phyloP scores from a whole-genome alignment of 2,113 vertebrate genomes.

The Neoarius graeffei region DNA sequence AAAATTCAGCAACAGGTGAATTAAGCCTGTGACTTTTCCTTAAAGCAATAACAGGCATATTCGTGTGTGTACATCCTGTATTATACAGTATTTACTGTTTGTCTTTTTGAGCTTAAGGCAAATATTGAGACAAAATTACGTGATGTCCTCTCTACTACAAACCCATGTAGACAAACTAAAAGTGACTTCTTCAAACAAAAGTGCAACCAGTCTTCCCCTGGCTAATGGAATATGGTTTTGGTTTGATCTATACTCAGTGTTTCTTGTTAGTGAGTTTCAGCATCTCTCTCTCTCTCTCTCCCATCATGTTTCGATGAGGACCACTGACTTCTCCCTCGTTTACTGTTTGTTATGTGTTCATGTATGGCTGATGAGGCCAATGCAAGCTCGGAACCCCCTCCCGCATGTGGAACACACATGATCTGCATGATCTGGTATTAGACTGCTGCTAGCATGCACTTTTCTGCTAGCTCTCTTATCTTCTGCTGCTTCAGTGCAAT shows the following conservation, averaged over 20 bases:
- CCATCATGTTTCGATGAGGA: too few species aligned
- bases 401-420: too few species aligned
- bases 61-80: conserved; percentile 22
- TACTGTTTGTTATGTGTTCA: too few species aligned
- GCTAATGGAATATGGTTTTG: not conserved
- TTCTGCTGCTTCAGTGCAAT: too few species aligned
- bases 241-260: not conserved
- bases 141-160: not conserved
- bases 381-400: too few species aligned
- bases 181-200: conserved; percentile 4
- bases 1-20: conserved; percentile 4
- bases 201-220: not conserved
- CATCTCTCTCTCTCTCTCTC: too few species aligned
- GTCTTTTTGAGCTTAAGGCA: not conserved
- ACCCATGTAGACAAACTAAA: not conserved
- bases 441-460: too few species aligned
- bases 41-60: not conserved
- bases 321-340: too few species aligned
- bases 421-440: too few species aligned
- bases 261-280: not conserved
- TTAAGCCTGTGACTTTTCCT: not conserved
- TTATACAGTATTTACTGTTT: not conserved
- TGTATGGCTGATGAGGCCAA: too few species aligned
- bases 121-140: conserved; percentile 14
- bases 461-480: too few species aligned